Conservation (phyloP, 2,797 vertebrate genomes). For the Rhinoraja longicauda region DNA sequence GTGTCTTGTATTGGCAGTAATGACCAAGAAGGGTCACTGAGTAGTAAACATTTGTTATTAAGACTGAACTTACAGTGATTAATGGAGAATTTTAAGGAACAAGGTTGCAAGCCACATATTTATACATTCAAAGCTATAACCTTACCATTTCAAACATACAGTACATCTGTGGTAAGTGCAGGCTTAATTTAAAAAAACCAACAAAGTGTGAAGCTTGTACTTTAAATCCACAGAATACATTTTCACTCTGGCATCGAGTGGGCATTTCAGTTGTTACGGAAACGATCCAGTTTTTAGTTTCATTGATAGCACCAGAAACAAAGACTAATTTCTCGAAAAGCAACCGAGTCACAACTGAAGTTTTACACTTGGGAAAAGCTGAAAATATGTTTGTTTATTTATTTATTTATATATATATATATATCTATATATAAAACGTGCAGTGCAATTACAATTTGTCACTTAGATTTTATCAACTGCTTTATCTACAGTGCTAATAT, state of each 20-base stretch:
- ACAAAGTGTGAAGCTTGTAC: background rate
- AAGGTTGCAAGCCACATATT: background rate
- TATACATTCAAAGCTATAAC: background rate
- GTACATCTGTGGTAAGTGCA: background rate
- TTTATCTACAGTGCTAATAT: background rate
- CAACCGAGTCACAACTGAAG: background rate
- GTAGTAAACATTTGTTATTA: background rate
- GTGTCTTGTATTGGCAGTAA: background rate
- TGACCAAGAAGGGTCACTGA: background rate
- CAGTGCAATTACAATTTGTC: background rate
- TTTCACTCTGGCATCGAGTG: background rate
- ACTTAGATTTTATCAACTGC: slow-evolving; percentile 8
- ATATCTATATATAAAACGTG: too few species aligned
- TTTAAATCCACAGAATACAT: background rate
- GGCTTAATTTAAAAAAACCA: background rate
- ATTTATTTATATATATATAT: too few species aligned
- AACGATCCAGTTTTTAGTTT: background rate
- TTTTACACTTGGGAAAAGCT: too few species aligned
- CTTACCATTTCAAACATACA: background rate
- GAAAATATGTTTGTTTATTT: too few species aligned
- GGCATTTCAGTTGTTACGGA: background rate
- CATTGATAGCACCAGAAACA: background rate
- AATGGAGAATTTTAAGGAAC: background rate
- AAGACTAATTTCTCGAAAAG: background rate
- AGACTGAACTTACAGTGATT: background rate